Base-by-base conservation (phyloP, 2,888 invertebrate genomes). In the Alloscopus bannaensis region DNA sequence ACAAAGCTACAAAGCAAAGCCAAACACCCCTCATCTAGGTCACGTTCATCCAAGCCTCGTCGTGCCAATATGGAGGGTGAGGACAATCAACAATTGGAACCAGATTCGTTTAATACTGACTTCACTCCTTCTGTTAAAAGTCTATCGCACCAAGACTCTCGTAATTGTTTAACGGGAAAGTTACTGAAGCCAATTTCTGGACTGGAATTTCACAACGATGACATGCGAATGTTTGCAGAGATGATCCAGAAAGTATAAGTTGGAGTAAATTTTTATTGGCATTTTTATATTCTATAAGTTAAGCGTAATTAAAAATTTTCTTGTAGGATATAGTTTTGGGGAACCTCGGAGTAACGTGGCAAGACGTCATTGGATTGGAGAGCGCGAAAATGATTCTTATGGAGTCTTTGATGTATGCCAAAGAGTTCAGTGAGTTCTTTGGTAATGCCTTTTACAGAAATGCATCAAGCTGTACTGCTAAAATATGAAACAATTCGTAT, bases 331-430 rank as follows among this genome's bases (percentile, higher is more conserved):
- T 92, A 47, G 90, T 93, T 64, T 90, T 91, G 76, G 89, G 90
- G 42, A 91, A 94, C 68, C 90, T 93, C 0, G 92, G 92, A 57
- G 91, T 94, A 0, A 90, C 90, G 50, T 98, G 97, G 97, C 89
- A 91, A 16, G 94, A 97, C 86, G 92, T 98, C 50, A 92, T 93
- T 83, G 95, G 95, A 2, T 90, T 97, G 85, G 91, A 92, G 1
- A 89, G 91, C 11, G 93, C 95, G 8, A 94, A 96, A 87, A 91
- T 91, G 86, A 88, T 94, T 75, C 89, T 97, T 18, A 94, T 95
- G 90, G 97, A 98, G 89, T 94, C 96, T 0, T 93, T 96, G 0
- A 91, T 97, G 2, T 95, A 95, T 29, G 26, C 79, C 86, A 75
- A 79, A 36, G 82, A 85, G 31, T 84, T 85, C 70, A 66, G 55